Evolutionary conservation across 2,113 vertebrate species (phyloP), one percentile per base, ranked within the genome.

Genomic region (Oceanodroma tethys): DNA sequence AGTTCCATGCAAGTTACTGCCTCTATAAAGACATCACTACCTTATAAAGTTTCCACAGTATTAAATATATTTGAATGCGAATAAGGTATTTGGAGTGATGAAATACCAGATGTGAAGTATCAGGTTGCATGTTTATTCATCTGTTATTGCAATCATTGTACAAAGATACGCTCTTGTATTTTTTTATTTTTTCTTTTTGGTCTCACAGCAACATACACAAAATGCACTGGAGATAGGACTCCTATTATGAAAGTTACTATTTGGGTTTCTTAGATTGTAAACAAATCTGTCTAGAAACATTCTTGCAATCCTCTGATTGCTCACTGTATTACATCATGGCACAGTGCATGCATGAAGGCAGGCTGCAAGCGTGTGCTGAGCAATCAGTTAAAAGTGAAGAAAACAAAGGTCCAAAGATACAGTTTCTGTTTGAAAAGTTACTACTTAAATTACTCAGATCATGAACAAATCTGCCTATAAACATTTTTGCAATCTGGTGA

Each of bases 61-160:
- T 96, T 96, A 96, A 97, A 92, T 85, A 53, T 91, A 96, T 93
- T 96, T 96, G 96, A 92, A 95, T 96, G 95, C 8, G 76, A 94
- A 93, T 95, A 96, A 97, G 96, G 95, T 97, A 92, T 80, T 75
- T 74, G 91, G 83, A 94, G 94, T 95, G 96, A 96, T 97, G 95
- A 98, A 97, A 97, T 94, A 93, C 94, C 98, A 98, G 97, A 98
- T 98, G 97, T 97, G 93, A 94, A 97, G 98, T 98, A 97, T 99
- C 98, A 94, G 96, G 96, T 99, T 98, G 97, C 98, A 88, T 98
- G 96, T 99, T 98, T 98, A 98, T 98, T 98, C 98, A 97, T 96
- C 97, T 98, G 97, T 94, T 98, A 93, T n/a, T 97, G 96, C 90
- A 91, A 70, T 97, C 92, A 93, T 82, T 93, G 85, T 93, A 38